Evolutionary conservation across 2,113 vertebrate genomes (phyloP).

Genomic region (Bos indicus): DNA sequence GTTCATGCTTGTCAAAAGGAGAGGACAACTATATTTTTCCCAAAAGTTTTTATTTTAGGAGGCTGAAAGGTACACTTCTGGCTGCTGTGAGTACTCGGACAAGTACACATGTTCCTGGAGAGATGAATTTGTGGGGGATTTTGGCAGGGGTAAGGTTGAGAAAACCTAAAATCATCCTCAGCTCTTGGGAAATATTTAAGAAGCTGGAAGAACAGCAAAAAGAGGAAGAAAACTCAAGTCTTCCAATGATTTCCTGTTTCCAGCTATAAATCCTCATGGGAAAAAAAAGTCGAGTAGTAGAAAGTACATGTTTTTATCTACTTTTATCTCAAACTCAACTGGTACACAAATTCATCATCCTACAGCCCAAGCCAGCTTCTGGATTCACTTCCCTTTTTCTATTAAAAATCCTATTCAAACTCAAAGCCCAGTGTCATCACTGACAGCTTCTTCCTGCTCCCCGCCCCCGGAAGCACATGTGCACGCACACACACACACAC

Average conservation of each 20-base stretch:
- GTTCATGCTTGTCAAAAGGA: slow-evolving; percentile 55
- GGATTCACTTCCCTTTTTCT: neutral
- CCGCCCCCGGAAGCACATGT: neutral
- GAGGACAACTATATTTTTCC: slow-evolving; percentile 43
- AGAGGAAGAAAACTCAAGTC: neutral
- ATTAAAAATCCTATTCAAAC: slow-evolving; percentile 34
- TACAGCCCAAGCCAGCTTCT: neutral
- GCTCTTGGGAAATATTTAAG: slow-evolving; percentile 15
- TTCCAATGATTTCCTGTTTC: slow-evolving; percentile 15
- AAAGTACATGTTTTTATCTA: neutral
- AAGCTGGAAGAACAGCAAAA: neutral
- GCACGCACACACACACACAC: no score
- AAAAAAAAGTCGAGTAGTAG: neutral
- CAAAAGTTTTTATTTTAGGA: slow-evolving; percentile 36
- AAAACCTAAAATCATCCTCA: neutral
- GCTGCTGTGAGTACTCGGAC: neutral
- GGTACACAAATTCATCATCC: neutral
- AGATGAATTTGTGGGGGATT: neutral
- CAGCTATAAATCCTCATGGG: neutral
- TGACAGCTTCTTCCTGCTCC: neutral
- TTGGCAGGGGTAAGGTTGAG: neutral
- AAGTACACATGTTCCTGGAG: neutral
- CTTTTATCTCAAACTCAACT: neutral
- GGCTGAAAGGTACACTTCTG: slow-evolving; percentile 26
- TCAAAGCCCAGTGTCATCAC: neutral